These are phyloP conservation scores for Myxocyprinus asiaticus DNA, from an alignment of 2,113 vertebrate genomes.

Conservation along the genomic window DNA sequence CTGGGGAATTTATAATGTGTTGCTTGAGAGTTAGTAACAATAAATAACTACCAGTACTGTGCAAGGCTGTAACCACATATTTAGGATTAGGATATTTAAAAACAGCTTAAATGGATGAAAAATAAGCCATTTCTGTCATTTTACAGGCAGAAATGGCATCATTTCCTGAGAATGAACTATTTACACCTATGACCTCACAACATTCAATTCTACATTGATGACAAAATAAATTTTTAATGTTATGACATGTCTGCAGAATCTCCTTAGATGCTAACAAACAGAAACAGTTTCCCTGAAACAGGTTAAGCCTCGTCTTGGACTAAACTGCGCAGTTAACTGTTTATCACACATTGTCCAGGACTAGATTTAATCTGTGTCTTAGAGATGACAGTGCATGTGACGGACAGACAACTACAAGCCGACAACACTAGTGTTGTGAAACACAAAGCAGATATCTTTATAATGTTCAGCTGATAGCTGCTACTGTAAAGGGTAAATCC, in stretches of 20 bases:
- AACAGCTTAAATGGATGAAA: too few species aligned
- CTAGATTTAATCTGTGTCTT: constrained; percentile 30
- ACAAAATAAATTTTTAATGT: background rate
- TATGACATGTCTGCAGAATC: too few species aligned
- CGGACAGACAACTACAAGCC: constrained; percentile 9
- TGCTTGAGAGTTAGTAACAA: too few species aligned
- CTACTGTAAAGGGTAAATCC: background rate
- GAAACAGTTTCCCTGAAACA: background rate
- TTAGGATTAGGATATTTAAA: too few species aligned
- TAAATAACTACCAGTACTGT: too few species aligned
- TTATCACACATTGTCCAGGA: background rate
- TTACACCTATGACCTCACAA: background rate
- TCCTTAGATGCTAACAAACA: too few species aligned
- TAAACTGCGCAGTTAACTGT: background rate
- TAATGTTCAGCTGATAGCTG: constrained; percentile 13
- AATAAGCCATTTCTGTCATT: too few species aligned
- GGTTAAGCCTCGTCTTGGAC: constrained; percentile 10
- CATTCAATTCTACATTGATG: background rate
- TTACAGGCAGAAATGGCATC: background rate
- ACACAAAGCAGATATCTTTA: constrained; percentile 13
- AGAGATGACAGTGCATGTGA: constrained; percentile 6
- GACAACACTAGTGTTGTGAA: constrained; percentile 16
- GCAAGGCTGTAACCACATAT: too few species aligned
- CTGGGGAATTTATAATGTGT: too few species aligned
- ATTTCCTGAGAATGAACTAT: background rate